These are phyloP conservation scores for Drosophila prosaltans DNA, from an alignment of 1,140 invertebrate genomes.

Conservation along the genomic window DNA sequence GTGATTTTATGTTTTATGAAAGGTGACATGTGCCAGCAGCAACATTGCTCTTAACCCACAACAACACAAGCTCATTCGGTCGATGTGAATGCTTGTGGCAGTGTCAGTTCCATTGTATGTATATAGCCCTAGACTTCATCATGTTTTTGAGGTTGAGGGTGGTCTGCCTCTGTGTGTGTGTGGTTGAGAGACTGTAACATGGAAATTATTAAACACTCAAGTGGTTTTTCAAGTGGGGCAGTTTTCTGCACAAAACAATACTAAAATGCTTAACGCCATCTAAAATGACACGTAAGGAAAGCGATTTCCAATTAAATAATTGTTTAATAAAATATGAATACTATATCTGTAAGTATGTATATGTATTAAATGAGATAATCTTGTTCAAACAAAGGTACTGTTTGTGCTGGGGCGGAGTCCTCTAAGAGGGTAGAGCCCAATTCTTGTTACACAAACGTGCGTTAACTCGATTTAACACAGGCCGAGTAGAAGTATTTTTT, in stretches of 20 bases:
- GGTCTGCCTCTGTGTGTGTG: constrained; percentile 28
- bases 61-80: constrained; percentile 41
- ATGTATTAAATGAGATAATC: neutral
- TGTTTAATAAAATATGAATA: neutral
- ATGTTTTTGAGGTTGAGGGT: constrained; percentile 21
- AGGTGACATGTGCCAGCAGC: constrained; percentile 76
- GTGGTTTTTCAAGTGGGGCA: constrained; percentile 51
- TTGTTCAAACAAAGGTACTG: no score
- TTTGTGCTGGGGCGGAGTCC: no score
- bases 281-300: neutral
- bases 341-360: neutral
- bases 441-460: no score
- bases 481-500: no score
- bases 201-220: constrained; percentile 71
- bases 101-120: constrained; percentile 63
- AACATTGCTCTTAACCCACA: constrained; percentile 17
- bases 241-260: constrained; percentile 27
- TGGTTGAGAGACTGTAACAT: constrained; percentile 64
- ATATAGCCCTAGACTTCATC: constrained; percentile 15
- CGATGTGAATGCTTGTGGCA: constrained; percentile 38
- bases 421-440: no score
- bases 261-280: constrained; percentile 1
- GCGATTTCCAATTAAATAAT: neutral
- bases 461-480: no score
- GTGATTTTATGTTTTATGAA: constrained; percentile 79